Conservation (phyloP, 2,888 invertebrate species). For the Dugesia japonica region DNA sequence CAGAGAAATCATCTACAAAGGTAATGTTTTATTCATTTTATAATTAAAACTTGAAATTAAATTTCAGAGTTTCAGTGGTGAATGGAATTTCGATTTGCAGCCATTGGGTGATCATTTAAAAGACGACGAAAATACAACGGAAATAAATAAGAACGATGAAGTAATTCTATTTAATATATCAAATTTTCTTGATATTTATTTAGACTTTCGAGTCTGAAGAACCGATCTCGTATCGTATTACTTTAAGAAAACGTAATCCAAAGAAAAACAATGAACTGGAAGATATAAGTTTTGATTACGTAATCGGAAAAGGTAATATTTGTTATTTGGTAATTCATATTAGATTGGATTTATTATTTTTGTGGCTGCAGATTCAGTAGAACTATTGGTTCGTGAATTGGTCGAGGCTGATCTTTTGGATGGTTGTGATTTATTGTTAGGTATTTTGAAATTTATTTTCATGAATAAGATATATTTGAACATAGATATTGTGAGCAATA, state of each 20-base stretch:
- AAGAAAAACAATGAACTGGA: not conserved
- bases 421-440: slow-evolving; percentile 28
- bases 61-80: not conserved
- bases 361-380: slow-evolving; percentile 14
- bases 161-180: not conserved
- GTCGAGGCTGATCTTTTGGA: slow-evolving; percentile 25
- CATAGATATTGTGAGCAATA: no score
- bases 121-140: not conserved
- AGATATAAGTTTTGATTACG: slow-evolving; percentile 8
- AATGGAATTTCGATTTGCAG: slow-evolving; percentile 11
- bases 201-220: not conserved
- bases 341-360: no score
- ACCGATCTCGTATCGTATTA: not conserved
- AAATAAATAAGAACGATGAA: not conserved
- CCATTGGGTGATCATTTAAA: not conserved
- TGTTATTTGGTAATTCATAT: not conserved
- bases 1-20: not conserved
- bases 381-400: slow-evolving; percentile 20
- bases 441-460: not conserved
- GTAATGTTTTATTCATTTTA: no score
- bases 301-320: not conserved
- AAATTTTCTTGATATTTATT: not conserved
- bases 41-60: no score
- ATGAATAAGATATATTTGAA: no score
- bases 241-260: not conserved